Percentiles rank a stretch among this genome's conserved stretches.
phyloP scores from a whole-genome alignment of 2,113 vertebrate species.

The Nothocercus nigrocapillus region DNA sequence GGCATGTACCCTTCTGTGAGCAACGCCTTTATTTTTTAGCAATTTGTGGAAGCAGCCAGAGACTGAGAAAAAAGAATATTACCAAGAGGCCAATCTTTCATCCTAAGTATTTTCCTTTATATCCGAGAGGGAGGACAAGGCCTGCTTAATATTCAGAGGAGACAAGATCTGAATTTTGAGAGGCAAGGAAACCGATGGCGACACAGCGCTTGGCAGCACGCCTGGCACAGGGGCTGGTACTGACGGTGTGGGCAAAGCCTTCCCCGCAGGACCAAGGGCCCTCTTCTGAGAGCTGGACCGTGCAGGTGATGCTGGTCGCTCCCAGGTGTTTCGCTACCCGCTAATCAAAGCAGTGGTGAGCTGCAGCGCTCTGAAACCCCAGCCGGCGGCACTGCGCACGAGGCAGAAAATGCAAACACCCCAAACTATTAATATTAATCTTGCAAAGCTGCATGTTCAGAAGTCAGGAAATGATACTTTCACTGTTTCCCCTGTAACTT shows the following conservation, averaged over 20 bases:
- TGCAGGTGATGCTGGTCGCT: not conserved
- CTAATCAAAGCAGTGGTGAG: not conserved
- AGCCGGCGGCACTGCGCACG: not conserved
- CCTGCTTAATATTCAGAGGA: fast-evolving
- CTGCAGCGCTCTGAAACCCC: not conserved
- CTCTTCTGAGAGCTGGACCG: too few relatives aligned
- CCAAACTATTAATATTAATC: not conserved
- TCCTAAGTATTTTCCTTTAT: fast-evolving
- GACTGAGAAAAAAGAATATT: not conserved
- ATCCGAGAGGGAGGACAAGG: fast-evolving
- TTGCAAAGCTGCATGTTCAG: not conserved
- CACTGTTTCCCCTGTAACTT: not conserved
- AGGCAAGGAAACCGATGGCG: too few relatives aligned
- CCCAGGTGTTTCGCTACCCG: too few relatives aligned
- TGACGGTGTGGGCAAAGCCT: too few relatives aligned
- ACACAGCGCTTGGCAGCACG: too few relatives aligned
- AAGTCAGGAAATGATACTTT: not conserved
- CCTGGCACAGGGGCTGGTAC: too few relatives aligned
- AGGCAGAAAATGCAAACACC: not conserved
- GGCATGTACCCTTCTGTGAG: not conserved
- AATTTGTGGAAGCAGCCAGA: not conserved
- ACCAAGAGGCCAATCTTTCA: not conserved
- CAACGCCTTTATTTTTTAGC: not conserved
- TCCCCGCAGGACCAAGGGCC: too few relatives aligned
- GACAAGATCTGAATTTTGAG: too few relatives aligned